phyloP scores from a whole-genome alignment of 2,113 vertebrate species.

The Forbesichthys papilliferus region DNA sequence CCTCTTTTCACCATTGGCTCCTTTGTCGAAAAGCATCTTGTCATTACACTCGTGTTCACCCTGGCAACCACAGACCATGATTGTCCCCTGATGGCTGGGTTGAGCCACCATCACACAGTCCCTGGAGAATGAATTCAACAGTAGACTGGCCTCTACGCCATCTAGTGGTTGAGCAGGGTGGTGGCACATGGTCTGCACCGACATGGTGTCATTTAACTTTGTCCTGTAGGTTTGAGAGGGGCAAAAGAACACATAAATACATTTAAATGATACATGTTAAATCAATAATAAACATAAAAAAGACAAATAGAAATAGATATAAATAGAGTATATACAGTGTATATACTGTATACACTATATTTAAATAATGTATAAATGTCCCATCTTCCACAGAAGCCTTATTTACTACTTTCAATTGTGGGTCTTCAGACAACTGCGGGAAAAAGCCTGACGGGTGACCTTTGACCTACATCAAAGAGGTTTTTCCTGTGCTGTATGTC shows the following conservation, averaged over 20 bases:
- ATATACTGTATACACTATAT: not conserved
- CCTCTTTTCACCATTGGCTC: slow-evolving; percentile 74
- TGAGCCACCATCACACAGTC: slow-evolving; percentile 82
- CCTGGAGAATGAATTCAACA: slow-evolving; percentile 80
- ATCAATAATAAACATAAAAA: too few species aligned
- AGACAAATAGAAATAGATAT: not conserved
- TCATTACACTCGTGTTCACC: slow-evolving; percentile 87
- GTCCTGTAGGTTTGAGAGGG: slow-evolving; percentile 69
- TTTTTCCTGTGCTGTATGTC: not conserved
- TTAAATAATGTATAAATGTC: not conserved
- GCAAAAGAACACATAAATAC: not conserved
- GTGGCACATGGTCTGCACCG: slow-evolving; percentile 83
- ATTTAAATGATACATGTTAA: too few species aligned
- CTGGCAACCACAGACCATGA: slow-evolving; percentile 83
- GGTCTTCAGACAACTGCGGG: too few species aligned
- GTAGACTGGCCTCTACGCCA: slow-evolving; percentile 78
- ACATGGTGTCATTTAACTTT: slow-evolving; percentile 83
- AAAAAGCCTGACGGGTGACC: not conserved
- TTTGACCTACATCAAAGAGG: slow-evolving; percentile 30
- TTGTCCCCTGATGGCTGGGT: slow-evolving; percentile 61
- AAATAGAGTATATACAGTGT: not conserved
- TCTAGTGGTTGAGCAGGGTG: slow-evolving; percentile 80
- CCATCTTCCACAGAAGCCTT: not conserved
- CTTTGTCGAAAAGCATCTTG: slow-evolving; percentile 84
- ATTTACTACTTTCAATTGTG: not conserved